Evolutionary conservation across 2,888 invertebrate genomes (phyloP).

Genomic region (Dilophus febrilis): DNA sequence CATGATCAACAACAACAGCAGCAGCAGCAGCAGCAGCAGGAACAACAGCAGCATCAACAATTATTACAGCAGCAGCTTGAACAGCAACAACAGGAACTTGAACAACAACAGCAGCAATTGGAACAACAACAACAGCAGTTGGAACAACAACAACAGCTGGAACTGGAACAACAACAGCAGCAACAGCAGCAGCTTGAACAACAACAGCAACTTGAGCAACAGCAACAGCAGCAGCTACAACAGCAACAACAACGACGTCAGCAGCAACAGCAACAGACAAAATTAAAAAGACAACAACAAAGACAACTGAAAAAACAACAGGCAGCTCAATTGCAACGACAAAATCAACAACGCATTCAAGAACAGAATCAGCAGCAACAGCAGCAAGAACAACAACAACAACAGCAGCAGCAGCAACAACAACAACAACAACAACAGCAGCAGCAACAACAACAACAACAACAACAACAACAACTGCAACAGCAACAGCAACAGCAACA

Average conservation of each 20-base stretch:
- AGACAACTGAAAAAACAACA: conserved; percentile 6
- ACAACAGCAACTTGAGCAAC: conserved; percentile 5
- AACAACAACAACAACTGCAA: conserved; percentile 13
- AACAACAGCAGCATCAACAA: conserved; percentile 15
- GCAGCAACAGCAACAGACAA: not conserved
- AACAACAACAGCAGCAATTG: not conserved
- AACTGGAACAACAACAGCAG: conserved; percentile 10
- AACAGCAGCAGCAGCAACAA: not conserved
- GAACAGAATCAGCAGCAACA: conserved; percentile 5
- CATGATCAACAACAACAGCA: conserved; percentile 9
- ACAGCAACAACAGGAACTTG: conserved; percentile 14
- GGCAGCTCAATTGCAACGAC: not conserved
- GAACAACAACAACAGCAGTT: conserved; percentile 1
- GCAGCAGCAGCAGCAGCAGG: conserved; percentile 10
- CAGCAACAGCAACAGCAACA: conserved; percentile 14
- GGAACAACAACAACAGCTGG: conserved; percentile 14
- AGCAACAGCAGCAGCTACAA: not conserved
- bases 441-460: not conserved
- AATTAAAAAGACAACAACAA: conserved; percentile 13
- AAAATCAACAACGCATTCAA: conserved; percentile 1
- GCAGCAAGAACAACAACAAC: conserved; percentile 6
- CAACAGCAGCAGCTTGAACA: conserved; percentile 14
- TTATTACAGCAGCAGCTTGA: conserved; percentile 29
- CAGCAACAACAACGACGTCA: not conserved
- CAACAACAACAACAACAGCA: conserved; percentile 9